A percentile compares a stretch with the other conserved stretches of the same genome.
phyloP scores from a whole-genome alignment of 2,113 vertebrate genomes.

The Onychostruthus taczanowskii region DNA sequence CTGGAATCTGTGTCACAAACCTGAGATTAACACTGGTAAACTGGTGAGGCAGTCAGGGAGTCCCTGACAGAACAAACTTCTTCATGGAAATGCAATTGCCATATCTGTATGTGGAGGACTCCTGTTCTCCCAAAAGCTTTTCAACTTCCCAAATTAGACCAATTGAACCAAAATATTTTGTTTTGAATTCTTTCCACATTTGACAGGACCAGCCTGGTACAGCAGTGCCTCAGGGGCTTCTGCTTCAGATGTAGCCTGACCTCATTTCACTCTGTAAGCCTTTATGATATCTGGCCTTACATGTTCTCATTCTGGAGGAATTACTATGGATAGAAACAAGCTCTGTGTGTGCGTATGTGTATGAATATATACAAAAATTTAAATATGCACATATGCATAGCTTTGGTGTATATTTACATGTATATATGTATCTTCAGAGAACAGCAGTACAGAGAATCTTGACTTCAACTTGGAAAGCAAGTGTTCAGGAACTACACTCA shows the following conservation, averaged over 20 bases:
- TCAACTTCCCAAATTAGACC: neutral
- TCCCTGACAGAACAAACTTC: neutral
- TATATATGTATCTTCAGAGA: neutral
- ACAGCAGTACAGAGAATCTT: neutral
- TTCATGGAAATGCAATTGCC: neutral
- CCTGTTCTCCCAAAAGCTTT: neutral
- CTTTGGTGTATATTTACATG: neutral
- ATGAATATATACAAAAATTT: neutral
- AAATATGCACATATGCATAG: neutral
- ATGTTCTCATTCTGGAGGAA: neutral
- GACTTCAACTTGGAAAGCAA: neutral
- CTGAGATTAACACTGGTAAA: neutral
- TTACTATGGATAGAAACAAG: neutral
- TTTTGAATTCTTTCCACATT: neutral
- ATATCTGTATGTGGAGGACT: neutral
- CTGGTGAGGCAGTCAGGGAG: neutral
- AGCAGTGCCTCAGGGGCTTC: neutral
- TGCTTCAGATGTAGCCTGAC: slow-evolving; percentile 15
- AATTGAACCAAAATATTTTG: neutral
- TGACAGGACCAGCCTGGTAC: neutral
- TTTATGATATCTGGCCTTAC: neutral
- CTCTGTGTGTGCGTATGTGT: neutral
- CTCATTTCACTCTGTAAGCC: slow-evolving; percentile 3
- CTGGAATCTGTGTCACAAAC: neutral
- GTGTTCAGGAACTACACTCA: neutral